These are phyloP conservation scores for Apotomis capreana DNA, from an alignment of 2,888 invertebrate species.

Conservation along the genomic window DNA sequence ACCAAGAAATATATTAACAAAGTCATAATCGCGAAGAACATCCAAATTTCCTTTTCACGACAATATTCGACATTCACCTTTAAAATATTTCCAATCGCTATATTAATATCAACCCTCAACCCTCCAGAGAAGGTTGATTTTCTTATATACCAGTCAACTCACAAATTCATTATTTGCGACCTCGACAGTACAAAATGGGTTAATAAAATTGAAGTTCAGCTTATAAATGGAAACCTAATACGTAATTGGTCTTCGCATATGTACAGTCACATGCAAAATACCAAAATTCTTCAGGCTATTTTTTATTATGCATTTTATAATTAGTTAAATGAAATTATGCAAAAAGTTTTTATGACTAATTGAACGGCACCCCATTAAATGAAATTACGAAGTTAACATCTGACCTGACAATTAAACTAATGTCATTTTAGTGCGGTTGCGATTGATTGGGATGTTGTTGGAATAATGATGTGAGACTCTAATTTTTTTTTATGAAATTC, in stretches of 20 bases:
- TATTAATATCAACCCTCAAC: not conserved
- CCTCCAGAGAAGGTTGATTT: not conserved
- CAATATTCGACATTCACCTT: no score
- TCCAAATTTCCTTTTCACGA: not conserved
- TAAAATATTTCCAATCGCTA: not conserved
- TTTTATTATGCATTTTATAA: no score
- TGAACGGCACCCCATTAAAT: no score
- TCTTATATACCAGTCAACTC: not conserved
- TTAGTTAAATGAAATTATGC: no score
- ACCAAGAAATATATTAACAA: not conserved
- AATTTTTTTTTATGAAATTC: no score
- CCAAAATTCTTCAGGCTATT: no score
- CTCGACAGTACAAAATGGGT: conserved; percentile 11
- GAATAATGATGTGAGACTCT: no score
- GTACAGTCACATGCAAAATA: not conserved
- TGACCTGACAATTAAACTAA: no score
- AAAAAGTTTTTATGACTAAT: no score
- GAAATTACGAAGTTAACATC: no score
- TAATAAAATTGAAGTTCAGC: conserved; percentile 17
- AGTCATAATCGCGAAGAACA: not conserved
- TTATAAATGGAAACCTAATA: conserved; percentile 22
- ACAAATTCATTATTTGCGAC: not conserved
- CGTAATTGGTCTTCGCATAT: not conserved
- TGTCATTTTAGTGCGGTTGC: no score
- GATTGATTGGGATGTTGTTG: no score